Base-by-base conservation (phyloP, 2,888 invertebrate genomes). In the Andrena haemorrhoa region DNA sequence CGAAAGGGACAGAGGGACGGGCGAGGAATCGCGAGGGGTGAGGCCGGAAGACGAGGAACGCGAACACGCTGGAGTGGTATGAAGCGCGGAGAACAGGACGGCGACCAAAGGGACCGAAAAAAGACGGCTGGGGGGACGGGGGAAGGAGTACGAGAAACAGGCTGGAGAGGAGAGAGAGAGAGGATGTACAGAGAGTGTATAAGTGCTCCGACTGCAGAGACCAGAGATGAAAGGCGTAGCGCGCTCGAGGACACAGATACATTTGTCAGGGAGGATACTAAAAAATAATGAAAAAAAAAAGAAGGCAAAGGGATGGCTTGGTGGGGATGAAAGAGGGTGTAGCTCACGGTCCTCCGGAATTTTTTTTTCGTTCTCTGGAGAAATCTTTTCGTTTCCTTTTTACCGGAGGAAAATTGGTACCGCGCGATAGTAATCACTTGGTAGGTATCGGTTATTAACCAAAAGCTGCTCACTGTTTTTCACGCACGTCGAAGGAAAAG, bases 161-260 rank as follows among this genome's bases (percentile, higher is more conserved):
- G 65, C 69, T 35, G 51, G 63, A 51, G 49, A 23, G 53, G 51
- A 35, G 29, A 23, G 63, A 23, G 63, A 61, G 41, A 58, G 77
- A 74, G 79, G 75, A 74, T 77, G 71, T 82, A 74, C 84, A 84
- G 87, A 85, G 91, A 93, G 93, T 91, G 92, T 92, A 91, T 92
- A 92, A 93, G 93, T 93, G 93, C 92, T 91, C 87, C 85, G 91
- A 81, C 89, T 91, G 90, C 86, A 90, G 91, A 92, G 90, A 92
- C 89, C 89, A 90, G 89, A 93, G 93, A 93, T 93, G 93, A 93
- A 93, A 93, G 92, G 91, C 91, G 89, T 85, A 89, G 88, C 90
- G 89, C 88, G 90, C 92, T 92, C 90, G 92, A 92, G 91, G 91
- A 91, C 90, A 90, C 90, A 84, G 88, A 90, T 91, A 92, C 90